Percentiles rank a stretch among this genome's conserved stretches.
Conservation (phyloP, 2,797 vertebrate species). For the Lagocephalus sceleratus region DNA sequence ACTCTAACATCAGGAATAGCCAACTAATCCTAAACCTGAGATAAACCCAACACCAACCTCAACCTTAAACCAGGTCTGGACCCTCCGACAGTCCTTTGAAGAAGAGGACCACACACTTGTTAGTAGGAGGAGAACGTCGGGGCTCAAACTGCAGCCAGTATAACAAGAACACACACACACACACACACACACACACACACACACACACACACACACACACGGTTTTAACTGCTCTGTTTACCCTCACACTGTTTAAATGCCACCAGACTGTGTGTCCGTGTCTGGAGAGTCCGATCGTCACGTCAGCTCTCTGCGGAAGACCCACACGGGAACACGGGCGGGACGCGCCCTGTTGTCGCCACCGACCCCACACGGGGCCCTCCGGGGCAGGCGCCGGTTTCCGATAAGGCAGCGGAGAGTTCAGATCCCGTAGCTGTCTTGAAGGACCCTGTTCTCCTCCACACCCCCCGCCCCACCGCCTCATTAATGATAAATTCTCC, state of each 20-base stretch:
- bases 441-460: conserved; percentile 21
- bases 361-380: conserved; percentile 17
- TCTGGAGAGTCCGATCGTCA: conserved; percentile 45
- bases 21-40: too few relatives aligned
- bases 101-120: too few relatives aligned
- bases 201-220: background rate
- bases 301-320: conserved; percentile 34
- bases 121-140: too few relatives aligned
- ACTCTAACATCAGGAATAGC: too few relatives aligned
- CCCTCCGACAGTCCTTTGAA: too few relatives aligned
- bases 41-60: too few relatives aligned
- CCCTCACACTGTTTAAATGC: too few relatives aligned
- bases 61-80: too few relatives aligned
- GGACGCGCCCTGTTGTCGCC: conserved; percentile 35
- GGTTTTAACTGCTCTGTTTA: background rate
- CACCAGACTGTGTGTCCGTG: conserved; percentile 22
- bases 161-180: background rate
- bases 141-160: too few relatives aligned
- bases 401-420: conserved; percentile 14
- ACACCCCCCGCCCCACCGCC: conserved; percentile 22
- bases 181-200: background rate
- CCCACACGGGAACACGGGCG: conserved; percentile 39
- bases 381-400: conserved; percentile 30
- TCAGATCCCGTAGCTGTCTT: conserved; percentile 39
- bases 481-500: conserved; percentile 47